Evolutionary conservation across 2,797 vertebrate genomes (phyloP), one percentile per base, ranked within the genome.

Genomic region (Cynodonichthys magdalenae): DNA sequence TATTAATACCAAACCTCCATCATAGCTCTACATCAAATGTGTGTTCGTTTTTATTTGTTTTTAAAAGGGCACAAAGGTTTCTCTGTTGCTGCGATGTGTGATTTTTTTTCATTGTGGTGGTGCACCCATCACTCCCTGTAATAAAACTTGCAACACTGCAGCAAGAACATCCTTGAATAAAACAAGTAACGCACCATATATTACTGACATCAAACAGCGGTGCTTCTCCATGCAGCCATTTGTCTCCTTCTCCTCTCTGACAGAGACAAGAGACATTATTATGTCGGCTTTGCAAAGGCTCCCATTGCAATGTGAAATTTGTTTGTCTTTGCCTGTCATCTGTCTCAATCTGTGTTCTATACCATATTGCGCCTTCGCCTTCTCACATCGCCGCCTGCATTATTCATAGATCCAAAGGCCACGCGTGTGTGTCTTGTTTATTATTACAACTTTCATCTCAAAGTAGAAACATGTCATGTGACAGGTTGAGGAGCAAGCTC

Each of bases 321-420:
- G 84, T 91, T 92, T 91, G 89, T 89, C 86, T 90, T 75, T 59
- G 66, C 83, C 73, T 87, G 90, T 89, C 88, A 87, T 84, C 77
- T 63, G 70, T 85, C 88, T 89, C 86, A 80, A 80, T 91, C 84
- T 76, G 77, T 17, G 76, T 45, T 48, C 79, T 62, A 59, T 66
- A 80, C 75, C 80, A 70, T 74, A 66, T 66, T 46, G 75, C 64
- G 18, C 20, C 44, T 53, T 59, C 31, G 42, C 64, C 53, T 53
- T 27, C 69, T 68, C 71, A 41, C 71, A 48, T 59, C 17, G 0
- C 50, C 5, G 15, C 50, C 55, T 90, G 87, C 80, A 89, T 92
- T 87, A 92, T 91, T 90, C 86, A 91, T 88, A 59, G 56, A 77
- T 69, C 65, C 59, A 75, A 81, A 78, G 79, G 87, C 76, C 77